Conservation (phyloP, 2,888 invertebrate species). For the Unio delphinus region DNA sequence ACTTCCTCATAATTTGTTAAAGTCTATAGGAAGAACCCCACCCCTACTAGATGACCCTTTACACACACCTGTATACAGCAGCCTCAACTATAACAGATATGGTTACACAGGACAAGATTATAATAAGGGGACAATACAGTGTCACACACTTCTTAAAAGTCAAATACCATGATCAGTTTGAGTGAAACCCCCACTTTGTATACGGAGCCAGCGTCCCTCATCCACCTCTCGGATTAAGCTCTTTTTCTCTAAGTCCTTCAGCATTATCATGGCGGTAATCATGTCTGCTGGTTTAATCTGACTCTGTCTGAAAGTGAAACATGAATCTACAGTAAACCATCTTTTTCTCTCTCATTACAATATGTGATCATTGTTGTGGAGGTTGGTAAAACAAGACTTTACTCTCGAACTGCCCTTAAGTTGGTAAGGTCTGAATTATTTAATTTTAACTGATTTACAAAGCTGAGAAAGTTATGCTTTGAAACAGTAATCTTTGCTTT, state of each 20-base stretch:
- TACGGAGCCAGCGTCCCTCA: conserved; percentile 63
- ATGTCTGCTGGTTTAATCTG: conserved; percentile 54
- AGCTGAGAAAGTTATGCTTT: no score
- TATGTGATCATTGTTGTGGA: neutral
- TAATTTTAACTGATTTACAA: no score
- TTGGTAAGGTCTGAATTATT: no score
- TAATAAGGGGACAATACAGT: neutral
- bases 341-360: neutral
- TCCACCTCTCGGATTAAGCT: conserved; percentile 60
- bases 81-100: no score
- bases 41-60: no score
- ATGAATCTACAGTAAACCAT: neutral
- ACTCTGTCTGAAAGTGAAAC: conserved; percentile 36
- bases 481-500: no score
- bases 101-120: no score
- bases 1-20: no score
- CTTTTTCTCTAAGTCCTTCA: conserved; percentile 62
- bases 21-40: no score
- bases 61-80: no score
- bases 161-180: conserved; percentile 45
- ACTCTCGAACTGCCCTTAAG: no score
- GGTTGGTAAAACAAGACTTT: no score
- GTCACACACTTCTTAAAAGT: neutral
- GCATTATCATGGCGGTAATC: conserved; percentile 59
- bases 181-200: conserved; percentile 53